These are phyloP conservation scores for Myotis vivesi DNA, from an alignment of 2,797 vertebrate species.

Conservation along the genomic window DNA sequence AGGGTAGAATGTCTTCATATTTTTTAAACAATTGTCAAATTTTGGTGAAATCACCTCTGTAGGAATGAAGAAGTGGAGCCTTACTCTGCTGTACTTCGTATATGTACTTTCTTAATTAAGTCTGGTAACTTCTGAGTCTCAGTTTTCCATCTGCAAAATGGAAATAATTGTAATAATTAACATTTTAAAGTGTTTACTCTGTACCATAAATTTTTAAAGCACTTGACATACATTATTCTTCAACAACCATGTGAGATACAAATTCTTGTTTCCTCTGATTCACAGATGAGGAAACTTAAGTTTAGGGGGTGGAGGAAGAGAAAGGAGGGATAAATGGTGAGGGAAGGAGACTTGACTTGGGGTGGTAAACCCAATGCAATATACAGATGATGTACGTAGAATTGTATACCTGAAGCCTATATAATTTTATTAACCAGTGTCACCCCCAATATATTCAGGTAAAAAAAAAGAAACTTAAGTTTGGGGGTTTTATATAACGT, in stretches of 20 bases:
- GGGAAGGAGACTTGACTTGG: background rate
- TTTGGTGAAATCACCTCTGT: background rate
- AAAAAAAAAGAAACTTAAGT: background rate
- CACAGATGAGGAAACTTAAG: background rate
- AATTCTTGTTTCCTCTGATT: background rate
- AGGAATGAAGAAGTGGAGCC: background rate
- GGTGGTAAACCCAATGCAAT: background rate
- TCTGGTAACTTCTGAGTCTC: background rate
- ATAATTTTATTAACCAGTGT: background rate
- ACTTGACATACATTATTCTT: background rate
- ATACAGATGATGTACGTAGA: background rate
- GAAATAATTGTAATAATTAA: background rate
- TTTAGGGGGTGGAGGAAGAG: background rate
- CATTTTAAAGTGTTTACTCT: background rate
- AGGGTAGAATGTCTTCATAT: background rate
- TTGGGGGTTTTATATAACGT: background rate
- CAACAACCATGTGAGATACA: background rate
- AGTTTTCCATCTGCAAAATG: background rate
- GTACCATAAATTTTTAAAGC: background rate
- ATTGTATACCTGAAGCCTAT: background rate
- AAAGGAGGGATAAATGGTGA: background rate
- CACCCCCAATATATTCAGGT: background rate
- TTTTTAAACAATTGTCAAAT: background rate
- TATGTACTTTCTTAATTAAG: background rate
- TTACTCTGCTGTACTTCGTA: background rate